Evolutionary conservation across 2,113 vertebrate species (phyloP).

Genomic region (Dolichotis patagonum): DNA sequence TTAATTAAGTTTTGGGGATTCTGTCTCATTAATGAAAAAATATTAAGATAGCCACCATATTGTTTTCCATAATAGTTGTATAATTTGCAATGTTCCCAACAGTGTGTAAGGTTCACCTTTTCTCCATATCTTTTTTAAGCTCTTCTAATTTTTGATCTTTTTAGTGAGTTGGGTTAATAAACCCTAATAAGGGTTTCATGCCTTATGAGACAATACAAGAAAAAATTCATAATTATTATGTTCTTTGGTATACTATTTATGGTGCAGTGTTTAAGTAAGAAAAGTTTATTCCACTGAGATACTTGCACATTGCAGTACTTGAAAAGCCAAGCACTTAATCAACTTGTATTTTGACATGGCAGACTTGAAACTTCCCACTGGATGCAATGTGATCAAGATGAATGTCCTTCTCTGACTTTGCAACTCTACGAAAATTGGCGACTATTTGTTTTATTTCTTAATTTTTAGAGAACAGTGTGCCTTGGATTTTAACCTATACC

Average conservation of each 20-base stretch:
- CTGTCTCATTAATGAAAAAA: neutral
- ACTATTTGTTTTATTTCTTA: neutral
- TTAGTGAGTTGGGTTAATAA: neutral
- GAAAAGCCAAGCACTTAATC: neutral
- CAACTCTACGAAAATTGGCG: neutral
- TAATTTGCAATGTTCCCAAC: neutral
- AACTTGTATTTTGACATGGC: neutral
- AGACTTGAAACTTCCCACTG: neutral
- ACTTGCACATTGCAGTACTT: neutral
- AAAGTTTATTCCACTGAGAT: neutral
- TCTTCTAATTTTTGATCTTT: neutral
- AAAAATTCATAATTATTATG: neutral
- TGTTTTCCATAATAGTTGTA: neutral
- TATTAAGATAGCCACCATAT: neutral
- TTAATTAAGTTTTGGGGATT: neutral
- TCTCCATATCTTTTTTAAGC: fast-evolving
- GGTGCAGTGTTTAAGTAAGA: neutral
- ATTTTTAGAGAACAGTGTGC: neutral
- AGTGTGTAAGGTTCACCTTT: neutral
- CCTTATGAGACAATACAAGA: neutral
- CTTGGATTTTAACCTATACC: neutral
- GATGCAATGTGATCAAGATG: neutral
- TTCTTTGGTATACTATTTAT: neutral
- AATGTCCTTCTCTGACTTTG: neutral
- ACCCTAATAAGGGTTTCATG: neutral